Percentiles rank a stretch among this genome's conserved stretches.
phyloP scores from a whole-genome alignment of 1,140 invertebrate species.

The Trialeurodes vaporariorum region DNA sequence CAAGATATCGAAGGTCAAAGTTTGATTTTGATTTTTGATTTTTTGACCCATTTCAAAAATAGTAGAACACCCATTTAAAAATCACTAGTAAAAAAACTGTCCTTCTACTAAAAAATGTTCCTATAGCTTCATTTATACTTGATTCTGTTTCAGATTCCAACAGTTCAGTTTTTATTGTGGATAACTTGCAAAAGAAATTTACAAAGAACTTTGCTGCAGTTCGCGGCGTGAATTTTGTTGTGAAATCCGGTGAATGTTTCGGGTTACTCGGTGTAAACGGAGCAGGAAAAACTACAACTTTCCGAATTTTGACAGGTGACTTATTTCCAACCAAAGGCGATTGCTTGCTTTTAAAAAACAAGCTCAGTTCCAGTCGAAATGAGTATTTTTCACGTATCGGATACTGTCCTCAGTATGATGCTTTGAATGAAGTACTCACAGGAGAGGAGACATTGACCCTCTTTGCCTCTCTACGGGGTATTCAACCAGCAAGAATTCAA shows the following conservation, averaged over 20 bases:
- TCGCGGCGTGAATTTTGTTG: slow-evolving; percentile 52
- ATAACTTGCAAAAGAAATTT: slow-evolving; percentile 11
- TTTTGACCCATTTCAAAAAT: too few relatives aligned
- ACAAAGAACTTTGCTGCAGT: slow-evolving; percentile 44
- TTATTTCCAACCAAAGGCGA: slow-evolving; percentile 20
- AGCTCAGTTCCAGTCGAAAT: background rate
- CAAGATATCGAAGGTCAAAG: too few relatives aligned
- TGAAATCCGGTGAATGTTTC: slow-evolving; percentile 68
- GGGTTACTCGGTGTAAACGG: slow-evolving; percentile 71
- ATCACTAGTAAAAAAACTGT: too few relatives aligned
- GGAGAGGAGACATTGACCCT: slow-evolving; percentile 62
- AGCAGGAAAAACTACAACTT: slow-evolving; percentile 84
- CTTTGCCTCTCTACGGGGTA: slow-evolving; percentile 60
- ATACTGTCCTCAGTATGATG: slow-evolving; percentile 39
- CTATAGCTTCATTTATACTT: too few relatives aligned
- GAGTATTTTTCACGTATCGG: slow-evolving; percentile 34
- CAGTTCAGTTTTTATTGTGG: slow-evolving; percentile 6
- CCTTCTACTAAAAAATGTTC: too few relatives aligned
- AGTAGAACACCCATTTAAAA: too few relatives aligned
- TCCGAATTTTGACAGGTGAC: slow-evolving; percentile 40
- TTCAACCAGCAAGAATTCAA: slow-evolving; percentile 39
- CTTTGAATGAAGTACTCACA: slow-evolving; percentile 52
- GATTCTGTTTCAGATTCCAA: background rate
- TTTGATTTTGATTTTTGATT: too few relatives aligned
- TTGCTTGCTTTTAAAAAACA: slow-evolving; percentile 16